phyloP scores from a whole-genome alignment of 2,797 vertebrate species.

The Liasis olivaceus region DNA sequence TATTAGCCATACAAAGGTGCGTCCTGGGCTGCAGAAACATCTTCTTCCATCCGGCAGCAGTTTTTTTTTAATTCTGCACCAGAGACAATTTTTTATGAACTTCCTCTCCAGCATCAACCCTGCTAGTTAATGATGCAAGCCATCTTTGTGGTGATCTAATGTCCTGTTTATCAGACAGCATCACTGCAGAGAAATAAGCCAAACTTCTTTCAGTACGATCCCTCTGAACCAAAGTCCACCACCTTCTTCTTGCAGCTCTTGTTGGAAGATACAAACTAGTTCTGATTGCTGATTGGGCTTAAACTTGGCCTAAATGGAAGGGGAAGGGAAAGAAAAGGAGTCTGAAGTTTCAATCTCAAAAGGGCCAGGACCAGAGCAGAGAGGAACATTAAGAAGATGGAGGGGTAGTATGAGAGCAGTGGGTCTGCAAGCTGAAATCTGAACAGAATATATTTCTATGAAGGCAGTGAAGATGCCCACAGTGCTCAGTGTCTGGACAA shows the following conservation, averaged over 20 bases:
- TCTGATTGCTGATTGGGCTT: conserved; percentile 55
- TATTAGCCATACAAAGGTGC: conserved; percentile 73
- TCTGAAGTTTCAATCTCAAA: too few relatives aligned
- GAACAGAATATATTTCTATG: too few relatives aligned
- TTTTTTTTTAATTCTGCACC: conserved; percentile 58
- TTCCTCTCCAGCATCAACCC: conserved; percentile 50
- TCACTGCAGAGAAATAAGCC: conserved; percentile 51
- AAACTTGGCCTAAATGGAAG: neutral
- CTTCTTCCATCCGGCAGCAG: conserved; percentile 61
- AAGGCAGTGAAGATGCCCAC: too few relatives aligned
- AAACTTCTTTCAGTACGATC: conserved; percentile 62
- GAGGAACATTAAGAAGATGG: neutral
- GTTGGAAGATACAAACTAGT: conserved; percentile 37
- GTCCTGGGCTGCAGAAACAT: conserved; percentile 57
- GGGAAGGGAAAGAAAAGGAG: neutral
- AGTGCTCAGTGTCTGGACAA: too few relatives aligned
- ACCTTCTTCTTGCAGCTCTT: conserved; percentile 40
- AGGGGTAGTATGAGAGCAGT: too few relatives aligned
- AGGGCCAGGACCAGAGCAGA: neutral
- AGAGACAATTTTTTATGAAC: conserved; percentile 68
- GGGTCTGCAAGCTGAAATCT: too few relatives aligned
- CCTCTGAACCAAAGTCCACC: neutral
- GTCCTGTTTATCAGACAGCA: conserved; percentile 56
- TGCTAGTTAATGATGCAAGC: conserved; percentile 71
- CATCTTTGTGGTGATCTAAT: conserved; percentile 52